A percentile compares a stretch with the other conserved stretches of the same genome.
These are phyloP conservation scores for Gallinago media DNA, from an alignment of 2,113 vertebrate genomes.

Conservation along the genomic window DNA sequence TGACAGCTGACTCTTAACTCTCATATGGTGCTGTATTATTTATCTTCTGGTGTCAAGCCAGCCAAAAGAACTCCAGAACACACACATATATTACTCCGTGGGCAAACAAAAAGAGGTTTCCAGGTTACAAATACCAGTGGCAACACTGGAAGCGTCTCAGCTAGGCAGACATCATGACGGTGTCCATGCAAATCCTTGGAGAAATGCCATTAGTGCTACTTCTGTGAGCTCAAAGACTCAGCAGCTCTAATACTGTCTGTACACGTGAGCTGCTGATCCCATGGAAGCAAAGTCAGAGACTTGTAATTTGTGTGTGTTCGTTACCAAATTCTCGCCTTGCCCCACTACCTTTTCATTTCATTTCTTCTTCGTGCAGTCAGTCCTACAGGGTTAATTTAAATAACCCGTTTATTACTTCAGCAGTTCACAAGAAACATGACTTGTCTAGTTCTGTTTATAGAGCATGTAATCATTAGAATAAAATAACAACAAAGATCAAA, in stretches of 20 bases:
- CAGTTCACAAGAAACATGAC: neutral
- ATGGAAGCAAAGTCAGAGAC: neutral
- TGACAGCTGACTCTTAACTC: neutral
- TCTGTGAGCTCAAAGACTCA: neutral
- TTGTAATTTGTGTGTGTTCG: neutral
- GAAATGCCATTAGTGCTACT: neutral
- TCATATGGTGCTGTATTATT: neutral
- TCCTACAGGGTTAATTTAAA: neutral
- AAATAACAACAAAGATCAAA: slow-evolving; percentile 50
- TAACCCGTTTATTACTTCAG: slow-evolving; percentile 1
- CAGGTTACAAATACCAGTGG: neutral
- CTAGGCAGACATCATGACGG: neutral
- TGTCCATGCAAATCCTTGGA: neutral
- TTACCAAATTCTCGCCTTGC: neutral
- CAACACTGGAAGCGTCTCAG: neutral
- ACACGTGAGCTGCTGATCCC: neutral
- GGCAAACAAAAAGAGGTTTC: neutral
- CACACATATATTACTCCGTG: neutral
- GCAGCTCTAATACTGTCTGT: neutral
- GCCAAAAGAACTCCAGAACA: neutral
- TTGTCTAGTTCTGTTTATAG: slow-evolving; percentile 42
- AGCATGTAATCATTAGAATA: slow-evolving; percentile 55
- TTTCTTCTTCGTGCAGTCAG: neutral
- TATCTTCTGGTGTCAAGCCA: neutral
- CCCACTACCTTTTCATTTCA: neutral